phyloP scores from a whole-genome alignment of 2,113 vertebrate species.

The Sarotherodon lohbergeri region DNA sequence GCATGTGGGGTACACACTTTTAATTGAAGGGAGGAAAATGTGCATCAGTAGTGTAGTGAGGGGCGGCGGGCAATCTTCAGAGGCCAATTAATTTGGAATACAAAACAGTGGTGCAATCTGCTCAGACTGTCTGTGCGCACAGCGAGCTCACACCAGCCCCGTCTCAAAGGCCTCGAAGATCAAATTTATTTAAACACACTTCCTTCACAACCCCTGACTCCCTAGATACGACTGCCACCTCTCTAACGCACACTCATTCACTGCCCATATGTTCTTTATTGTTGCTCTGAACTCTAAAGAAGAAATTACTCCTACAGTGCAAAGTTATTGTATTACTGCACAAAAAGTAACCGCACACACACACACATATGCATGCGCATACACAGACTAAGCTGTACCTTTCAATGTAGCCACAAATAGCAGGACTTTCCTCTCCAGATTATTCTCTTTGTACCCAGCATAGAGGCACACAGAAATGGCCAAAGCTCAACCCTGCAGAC shows the following conservation, averaged over 20 bases:
- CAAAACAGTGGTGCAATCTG: slow-evolving; percentile 73
- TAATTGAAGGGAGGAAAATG: slow-evolving; percentile 66
- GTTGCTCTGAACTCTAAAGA: slow-evolving; percentile 17
- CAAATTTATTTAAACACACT: slow-evolving; percentile 67
- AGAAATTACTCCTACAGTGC: neutral
- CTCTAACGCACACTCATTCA: neutral
- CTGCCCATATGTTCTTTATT: slow-evolving; percentile 7
- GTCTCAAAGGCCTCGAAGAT: slow-evolving; percentile 56
- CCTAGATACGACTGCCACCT: neutral
- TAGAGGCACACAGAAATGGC: neutral
- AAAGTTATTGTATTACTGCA: slow-evolving; percentile 23
- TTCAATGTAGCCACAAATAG: slow-evolving; percentile 31
- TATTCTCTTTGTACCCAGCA: neutral
- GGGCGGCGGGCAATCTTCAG: slow-evolving; percentile 65
- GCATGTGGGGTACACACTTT: slow-evolving; percentile 49
- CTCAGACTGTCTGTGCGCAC: slow-evolving; percentile 54
- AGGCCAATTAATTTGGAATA: slow-evolving; percentile 80
- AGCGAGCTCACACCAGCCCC: slow-evolving; percentile 37
- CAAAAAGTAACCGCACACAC: neutral
- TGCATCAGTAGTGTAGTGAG: slow-evolving; percentile 61
- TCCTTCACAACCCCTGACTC: neutral
- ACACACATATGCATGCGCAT: neutral
- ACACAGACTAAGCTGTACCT: neutral
- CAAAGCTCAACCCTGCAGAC: slow-evolving; percentile 3
- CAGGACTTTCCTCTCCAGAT: slow-evolving; percentile 17